Conservation (phyloP, 1,140 invertebrate species). For the Prorops nasuta region DNA sequence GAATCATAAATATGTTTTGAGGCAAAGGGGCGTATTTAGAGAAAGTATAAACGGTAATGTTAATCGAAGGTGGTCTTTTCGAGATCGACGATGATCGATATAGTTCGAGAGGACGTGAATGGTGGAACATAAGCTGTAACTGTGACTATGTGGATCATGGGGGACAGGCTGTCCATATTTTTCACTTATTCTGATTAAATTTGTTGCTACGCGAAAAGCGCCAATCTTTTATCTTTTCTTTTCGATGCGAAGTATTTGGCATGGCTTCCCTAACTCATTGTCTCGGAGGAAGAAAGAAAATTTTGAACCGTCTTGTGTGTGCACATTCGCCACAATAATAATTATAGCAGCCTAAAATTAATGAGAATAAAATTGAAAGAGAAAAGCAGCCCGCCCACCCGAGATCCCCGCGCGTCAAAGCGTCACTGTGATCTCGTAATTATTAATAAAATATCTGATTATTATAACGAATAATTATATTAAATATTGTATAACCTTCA, state of each 20-base stretch:
- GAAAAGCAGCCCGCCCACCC: slow-evolving; percentile 48
- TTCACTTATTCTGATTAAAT: too few relatives aligned
- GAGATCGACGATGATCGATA: slow-evolving; percentile 13
- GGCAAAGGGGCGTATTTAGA: slow-evolving; percentile 8
- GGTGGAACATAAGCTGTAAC: slow-evolving; percentile 53
- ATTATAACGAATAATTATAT: slow-evolving; percentile 53
- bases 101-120: slow-evolving; percentile 21
- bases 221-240: too few relatives aligned
- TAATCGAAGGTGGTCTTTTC: slow-evolving; percentile 10
- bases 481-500: slow-evolving; percentile 46
- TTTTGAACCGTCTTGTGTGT: too few relatives aligned
- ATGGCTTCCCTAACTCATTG: too few relatives aligned
- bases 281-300: slow-evolving; percentile 6
- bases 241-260: too few relatives aligned
- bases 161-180: slow-evolving; percentile 51
- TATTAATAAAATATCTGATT: slow-evolving; percentile 56
- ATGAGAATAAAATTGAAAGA: slow-evolving; percentile 18
- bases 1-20: slow-evolving; percentile 34
- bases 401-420: slow-evolving; percentile 58
- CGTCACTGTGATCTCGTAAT: slow-evolving; percentile 59
- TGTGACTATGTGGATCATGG: slow-evolving; percentile 57
- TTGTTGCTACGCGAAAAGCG: too few relatives aligned
- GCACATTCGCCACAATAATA: too few relatives aligned
- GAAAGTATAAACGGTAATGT: slow-evolving; percentile 14
- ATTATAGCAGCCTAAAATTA: background rate